Base-by-base conservation (phyloP, 2,888 invertebrate species). In the Drosophila pegasa region DNA sequence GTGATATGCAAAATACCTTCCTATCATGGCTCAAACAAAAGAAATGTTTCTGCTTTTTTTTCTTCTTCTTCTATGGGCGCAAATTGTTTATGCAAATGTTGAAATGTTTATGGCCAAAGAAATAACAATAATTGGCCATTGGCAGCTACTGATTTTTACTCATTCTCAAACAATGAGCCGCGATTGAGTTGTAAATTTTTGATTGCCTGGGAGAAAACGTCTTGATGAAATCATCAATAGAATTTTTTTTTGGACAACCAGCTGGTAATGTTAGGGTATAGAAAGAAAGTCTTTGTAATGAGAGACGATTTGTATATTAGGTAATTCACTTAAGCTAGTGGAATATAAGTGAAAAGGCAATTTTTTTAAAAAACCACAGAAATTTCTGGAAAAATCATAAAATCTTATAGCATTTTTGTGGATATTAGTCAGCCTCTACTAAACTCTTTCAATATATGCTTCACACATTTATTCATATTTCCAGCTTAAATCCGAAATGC, bases 61-160 rank as follows among this genome's bases (percentile, higher is more conserved):
- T n/a, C n/a, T n/a, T n/a, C 20, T 48, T 52, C 12, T 43, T 40
- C 22, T 54, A 18, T 14, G 10, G 10, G 14, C 10, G 87, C 63
- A 64, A 86, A 83, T 77, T 68, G 60, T 59, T 76, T 86, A 86
- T 83, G 80, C 60, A 83, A 83, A 86, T 80, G 25, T 18, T 63
- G 8, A 41, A 56, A 58, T 55, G 60, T 45, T 50, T 52, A 35
- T 29, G 61, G 38, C 54, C 3, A 55, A 52, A 51, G 31, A 65
- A 50, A 74, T 35, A 62, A 78, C 61, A 77, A 78, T 75, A 58
- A 78, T 78, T 59, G 52, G 54, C 50, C 48, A 65, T 43, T 43
- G 71, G 72, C 58, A 45, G 52, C 65, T 65, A 65, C 56, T 31
- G 51, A 40, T 31, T 57, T 57, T 45, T 45, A 45, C 45, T 27